A percentile compares a stretch with the other conserved stretches of the same genome.
These are phyloP conservation scores for Eupeodes corollae DNA, from an alignment of 1,140 invertebrate genomes.

Conservation along the genomic window DNA sequence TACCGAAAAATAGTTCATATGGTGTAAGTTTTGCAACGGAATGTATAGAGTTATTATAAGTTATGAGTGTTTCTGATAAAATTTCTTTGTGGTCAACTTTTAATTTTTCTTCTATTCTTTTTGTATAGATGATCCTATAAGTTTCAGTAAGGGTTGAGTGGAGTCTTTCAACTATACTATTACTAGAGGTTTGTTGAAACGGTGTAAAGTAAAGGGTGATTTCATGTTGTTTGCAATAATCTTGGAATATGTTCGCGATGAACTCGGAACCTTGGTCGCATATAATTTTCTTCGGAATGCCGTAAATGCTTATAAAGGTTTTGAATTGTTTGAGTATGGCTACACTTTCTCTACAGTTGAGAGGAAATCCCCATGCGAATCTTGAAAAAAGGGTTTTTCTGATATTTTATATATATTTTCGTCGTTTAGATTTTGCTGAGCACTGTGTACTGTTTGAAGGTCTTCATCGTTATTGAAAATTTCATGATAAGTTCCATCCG, in stretches of 20 bases:
- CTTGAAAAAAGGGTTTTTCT: neutral
- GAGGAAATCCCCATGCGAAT: too few species aligned
- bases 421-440: conserved; percentile 1
- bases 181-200: conserved; percentile 9
- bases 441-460: conserved; percentile 1
- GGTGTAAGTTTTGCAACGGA: conserved; percentile 7
- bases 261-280: conserved; percentile 10
- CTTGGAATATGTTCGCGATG: conserved; percentile 5
- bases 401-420: conserved; percentile 8
- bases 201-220: conserved; percentile 6
- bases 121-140: conserved; percentile 5
- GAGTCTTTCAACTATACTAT: conserved; percentile 8
- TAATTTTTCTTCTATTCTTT: conserved; percentile 4
- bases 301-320: neutral
- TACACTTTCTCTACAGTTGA: too few species aligned
- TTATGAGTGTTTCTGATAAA: conserved; percentile 8
- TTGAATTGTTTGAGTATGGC: too few species aligned
- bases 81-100: conserved; percentile 8
- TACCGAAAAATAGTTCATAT: conserved; percentile 8
- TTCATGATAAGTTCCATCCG: neutral
- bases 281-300: conserved; percentile 7
- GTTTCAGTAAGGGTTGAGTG: conserved; percentile 12
- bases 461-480: neutral
- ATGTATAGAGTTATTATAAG: conserved; percentile 11
- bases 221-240: conserved; percentile 7